phyloP scores from a whole-genome alignment of 1,140 invertebrate species.

The Pseudomyrmex concolor region DNA sequence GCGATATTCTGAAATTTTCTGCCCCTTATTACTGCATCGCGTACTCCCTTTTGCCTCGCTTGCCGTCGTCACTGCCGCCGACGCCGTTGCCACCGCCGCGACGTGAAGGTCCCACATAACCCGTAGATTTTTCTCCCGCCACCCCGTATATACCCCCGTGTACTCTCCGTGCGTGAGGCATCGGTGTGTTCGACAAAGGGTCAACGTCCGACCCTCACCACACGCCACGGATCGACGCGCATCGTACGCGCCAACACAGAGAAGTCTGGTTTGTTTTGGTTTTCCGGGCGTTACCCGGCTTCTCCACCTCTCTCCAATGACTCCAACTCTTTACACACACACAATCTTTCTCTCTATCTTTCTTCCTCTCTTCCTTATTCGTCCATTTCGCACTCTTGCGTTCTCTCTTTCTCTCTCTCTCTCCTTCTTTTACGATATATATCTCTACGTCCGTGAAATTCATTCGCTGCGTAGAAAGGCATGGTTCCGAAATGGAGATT shows the following conservation, averaged over 20 bases:
- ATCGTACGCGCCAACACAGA: conserved; percentile 79
- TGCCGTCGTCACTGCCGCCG: neutral
- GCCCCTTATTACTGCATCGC: conserved; percentile 45
- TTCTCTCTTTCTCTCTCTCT: conserved; percentile 17
- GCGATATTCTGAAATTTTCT: conserved; percentile 55
- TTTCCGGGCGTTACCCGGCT: conserved; percentile 84
- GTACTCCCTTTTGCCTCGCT: neutral
- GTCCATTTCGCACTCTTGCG: neutral
- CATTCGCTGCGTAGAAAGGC: conserved; percentile 43
- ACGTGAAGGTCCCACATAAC: conserved; percentile 60
- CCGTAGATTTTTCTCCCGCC: conserved; percentile 73
- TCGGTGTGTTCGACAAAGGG: conserved; percentile 81
- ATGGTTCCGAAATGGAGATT: conserved; percentile 67
- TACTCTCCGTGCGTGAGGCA: conserved; percentile 73
- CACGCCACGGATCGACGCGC: conserved; percentile 79
- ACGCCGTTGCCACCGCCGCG: neutral
- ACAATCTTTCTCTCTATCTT: conserved; percentile 51
- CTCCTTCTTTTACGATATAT: conserved; percentile 12
- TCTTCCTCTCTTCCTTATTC: conserved; percentile 15
- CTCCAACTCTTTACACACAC: conserved; percentile 57
- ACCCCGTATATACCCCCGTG: conserved; percentile 69
- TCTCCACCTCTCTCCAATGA: conserved; percentile 60
- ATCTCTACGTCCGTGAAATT: conserved; percentile 56
- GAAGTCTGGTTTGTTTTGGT: conserved; percentile 84
- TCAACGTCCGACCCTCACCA: conserved; percentile 85